Conservation (phyloP, 2,888 invertebrate species). For the Myopa testacea region DNA sequence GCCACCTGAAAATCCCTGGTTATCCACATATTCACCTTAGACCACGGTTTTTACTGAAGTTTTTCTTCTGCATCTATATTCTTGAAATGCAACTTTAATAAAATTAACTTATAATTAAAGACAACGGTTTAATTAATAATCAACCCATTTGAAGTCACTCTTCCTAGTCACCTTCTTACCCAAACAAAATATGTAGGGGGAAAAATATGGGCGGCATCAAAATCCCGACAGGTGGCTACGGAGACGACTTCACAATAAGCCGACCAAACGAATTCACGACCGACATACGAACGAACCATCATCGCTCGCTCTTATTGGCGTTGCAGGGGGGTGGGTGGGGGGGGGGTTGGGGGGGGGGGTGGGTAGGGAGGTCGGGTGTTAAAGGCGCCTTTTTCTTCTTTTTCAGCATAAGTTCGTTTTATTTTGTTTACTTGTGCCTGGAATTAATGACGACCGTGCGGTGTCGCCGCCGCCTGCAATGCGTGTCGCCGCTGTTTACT, state of each 20-base stretch:
- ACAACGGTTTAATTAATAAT: too few relatives aligned
- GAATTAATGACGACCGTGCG: neutral
- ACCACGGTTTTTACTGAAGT: too few relatives aligned
- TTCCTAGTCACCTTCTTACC: neutral
- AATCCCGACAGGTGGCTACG: neutral
- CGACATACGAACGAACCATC: neutral
- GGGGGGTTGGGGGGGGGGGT: neutral
- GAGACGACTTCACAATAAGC: neutral
- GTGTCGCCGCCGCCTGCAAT: constrained; percentile 15
- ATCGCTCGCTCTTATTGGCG: neutral
- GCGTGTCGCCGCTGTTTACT: constrained; percentile 20
- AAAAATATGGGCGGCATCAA: neutral
- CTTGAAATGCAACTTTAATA: too few relatives aligned
- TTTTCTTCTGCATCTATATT: too few relatives aligned
- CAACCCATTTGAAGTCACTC: neutral
- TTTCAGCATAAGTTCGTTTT: neutral
- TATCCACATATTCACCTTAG: too few relatives aligned
- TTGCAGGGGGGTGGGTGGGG: neutral
- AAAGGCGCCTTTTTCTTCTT: neutral
- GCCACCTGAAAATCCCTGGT: constrained; percentile 7
- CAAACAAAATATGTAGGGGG: neutral
- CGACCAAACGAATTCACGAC: constrained; percentile 4
- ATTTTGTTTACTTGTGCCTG: neutral
- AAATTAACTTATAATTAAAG: too few relatives aligned
- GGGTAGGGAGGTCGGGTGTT: neutral